Percentiles rank a stretch among this genome's conserved stretches.
Conservation (phyloP, 2,888 invertebrate genomes). For the Thyatira batis region DNA sequence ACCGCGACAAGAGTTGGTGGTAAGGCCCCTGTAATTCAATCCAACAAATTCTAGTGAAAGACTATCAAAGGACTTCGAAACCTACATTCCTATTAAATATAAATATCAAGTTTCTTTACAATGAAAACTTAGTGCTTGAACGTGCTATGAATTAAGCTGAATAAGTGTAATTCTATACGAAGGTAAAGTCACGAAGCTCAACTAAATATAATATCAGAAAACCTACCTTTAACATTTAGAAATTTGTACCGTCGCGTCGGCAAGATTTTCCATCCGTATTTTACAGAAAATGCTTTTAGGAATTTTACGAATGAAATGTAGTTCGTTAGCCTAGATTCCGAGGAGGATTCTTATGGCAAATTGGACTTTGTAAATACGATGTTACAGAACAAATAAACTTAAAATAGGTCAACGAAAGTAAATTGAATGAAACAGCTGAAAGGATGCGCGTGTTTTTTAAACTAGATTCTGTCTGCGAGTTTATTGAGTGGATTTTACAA, state of each 20-base stretch:
- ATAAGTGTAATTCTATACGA: constrained; percentile 21
- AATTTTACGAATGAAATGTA: not conserved
- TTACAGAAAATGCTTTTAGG: not conserved
- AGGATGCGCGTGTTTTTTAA: not conserved
- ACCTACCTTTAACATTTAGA: not conserved
- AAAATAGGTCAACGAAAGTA: not conserved
- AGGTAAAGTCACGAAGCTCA: constrained; percentile 10
- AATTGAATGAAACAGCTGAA: not conserved
- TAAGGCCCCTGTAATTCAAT: too few relatives aligned
- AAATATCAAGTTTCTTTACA: not conserved
- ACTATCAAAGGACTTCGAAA: too few relatives aligned
- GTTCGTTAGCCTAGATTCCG: not conserved
- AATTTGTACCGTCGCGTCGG: not conserved
- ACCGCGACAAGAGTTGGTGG: too few relatives aligned
- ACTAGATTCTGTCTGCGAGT: not conserved
- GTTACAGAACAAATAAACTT: not conserved
- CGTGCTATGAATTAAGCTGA: constrained; percentile 6
- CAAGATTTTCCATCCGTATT: not conserved
- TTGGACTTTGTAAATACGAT: not conserved
- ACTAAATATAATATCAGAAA: not conserved
- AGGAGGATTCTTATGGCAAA: not conserved
- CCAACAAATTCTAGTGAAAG: too few relatives aligned
- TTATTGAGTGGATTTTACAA: not conserved
- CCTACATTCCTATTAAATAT: too few relatives aligned
- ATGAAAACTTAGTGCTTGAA: not conserved